These are phyloP conservation scores for Eulacestoma nigropectus DNA, from an alignment of 2,113 vertebrate genomes.

Conservation along the genomic window DNA sequence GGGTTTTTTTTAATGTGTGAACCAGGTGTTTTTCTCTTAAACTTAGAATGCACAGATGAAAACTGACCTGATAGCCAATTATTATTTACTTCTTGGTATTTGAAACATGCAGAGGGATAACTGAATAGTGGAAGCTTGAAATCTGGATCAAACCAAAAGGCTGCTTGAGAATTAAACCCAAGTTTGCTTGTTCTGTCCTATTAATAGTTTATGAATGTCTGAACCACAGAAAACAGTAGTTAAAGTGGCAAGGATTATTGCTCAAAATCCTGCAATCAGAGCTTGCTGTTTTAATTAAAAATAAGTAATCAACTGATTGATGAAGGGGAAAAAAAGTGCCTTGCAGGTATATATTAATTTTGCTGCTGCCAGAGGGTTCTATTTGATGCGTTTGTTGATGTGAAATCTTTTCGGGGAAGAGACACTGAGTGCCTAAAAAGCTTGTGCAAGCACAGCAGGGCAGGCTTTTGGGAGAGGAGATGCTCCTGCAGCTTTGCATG, in stretches of 20 bases:
- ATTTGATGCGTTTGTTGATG: background rate
- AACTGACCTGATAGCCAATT: background rate
- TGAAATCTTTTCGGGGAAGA: background rate
- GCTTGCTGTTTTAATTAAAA: slow-evolving; percentile 32
- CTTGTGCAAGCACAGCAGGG: background rate
- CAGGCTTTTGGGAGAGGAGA: background rate
- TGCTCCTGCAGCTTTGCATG: background rate
- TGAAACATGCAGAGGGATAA: background rate
- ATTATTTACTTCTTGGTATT: background rate
- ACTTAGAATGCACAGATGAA: background rate
- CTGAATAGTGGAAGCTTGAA: background rate
- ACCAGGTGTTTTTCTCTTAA: background rate
- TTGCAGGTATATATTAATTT: background rate
- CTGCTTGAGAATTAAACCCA: background rate
- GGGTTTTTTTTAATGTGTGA: background rate
- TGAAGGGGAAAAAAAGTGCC: background rate
- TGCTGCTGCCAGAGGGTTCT: background rate
- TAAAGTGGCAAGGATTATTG: background rate
- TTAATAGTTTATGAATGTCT: background rate
- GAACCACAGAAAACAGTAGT: background rate
- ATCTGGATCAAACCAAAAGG: background rate
- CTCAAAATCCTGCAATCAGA: slow-evolving; percentile 16
- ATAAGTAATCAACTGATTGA: slow-evolving; percentile 36
- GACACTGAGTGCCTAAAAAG: background rate
- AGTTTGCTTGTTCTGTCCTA: background rate